Evolutionary conservation across 2,888 invertebrate species (phyloP), one percentile per base, ranked within the genome.

Genomic region (Drosophila leonis): DNA sequence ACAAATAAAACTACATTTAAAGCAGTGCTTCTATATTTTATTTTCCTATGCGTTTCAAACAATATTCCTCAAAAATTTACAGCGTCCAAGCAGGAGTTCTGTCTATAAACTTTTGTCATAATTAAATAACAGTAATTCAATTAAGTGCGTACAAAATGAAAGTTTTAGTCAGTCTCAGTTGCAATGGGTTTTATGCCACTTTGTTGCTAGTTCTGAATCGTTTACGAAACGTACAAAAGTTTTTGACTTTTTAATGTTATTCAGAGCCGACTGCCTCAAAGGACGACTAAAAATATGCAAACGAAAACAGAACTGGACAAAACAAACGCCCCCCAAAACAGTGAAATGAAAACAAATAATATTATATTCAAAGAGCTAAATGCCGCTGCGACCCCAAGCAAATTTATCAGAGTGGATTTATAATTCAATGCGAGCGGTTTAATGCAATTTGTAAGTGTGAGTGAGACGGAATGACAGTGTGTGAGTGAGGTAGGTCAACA

Each of bases 391-490:
- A 44, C 24, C 44, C 44, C 44, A 44, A 44, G 8, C 3, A 49
- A 65, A 72, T 65, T 70, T 76, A 70, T 69, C 71, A 62, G 65
- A 65, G 62, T 61, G 65, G 63, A 61, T 73, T 79, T 74, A 78
- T 72, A 75, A 79, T 81, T 68, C 65, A 75, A 65, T 49, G 68
- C 70, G 63, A 65, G 63, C 73, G 70, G 65, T 77, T 88, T 76
- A 85, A 90, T 84, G 80, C 90, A 84, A 88, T 86, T 82, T 84
- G 80, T 73, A 72, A 82, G 78, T 78, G 88, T 31, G 49, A 49
- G n/a, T 29, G 31, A 31, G 31, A 18, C 12, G n/a, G 18, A 18
- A 54, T 55, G 54, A 55, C 44, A 33, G 1, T 13, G n/a, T 49
- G 31, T 12, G 41, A 41, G 18, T 1, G 33, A 37, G 12, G 37